Evolutionary conservation across 2,888 invertebrate genomes (phyloP), one percentile per base, ranked within the genome.

Genomic region (Leptopilina myrica): DNA sequence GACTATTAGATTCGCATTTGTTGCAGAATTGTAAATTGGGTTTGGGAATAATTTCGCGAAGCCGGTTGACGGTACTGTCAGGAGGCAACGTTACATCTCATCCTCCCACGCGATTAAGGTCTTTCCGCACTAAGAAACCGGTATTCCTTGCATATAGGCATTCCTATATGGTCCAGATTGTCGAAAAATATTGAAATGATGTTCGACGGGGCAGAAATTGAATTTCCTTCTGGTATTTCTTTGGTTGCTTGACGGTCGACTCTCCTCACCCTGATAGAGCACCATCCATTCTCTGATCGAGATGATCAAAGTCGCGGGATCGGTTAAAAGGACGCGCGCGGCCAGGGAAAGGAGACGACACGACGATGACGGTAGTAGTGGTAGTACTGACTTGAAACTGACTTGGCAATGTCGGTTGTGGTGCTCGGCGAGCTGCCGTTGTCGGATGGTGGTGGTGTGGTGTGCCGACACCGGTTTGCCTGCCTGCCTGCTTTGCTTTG

Each of bases 381-480:
- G 53, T 69, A 65, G 73, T 64, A 56, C 46, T 78, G 73, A 59
- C 77, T 79, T 67, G 46, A 40, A 43, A 40, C 46, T 78, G 73
- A 59, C 77, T 79, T 67, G 59, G 46, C 59, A 40, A 53, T 43
- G 75, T 43, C 15, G 59, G 79, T 78, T 75, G 62, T 56, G 76
- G 76, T 62, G 53, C 75, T 67, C 62, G 62, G 65, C 66, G 81
- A 77, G 78, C 76, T 73, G 76, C 69, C 64, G 73, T 46, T 64
- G 80, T 77, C 81, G 79, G 43, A 62, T 80, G 81, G 81, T 79
- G 67, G 85, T 80, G 79, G 80, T 73, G 82, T 78, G 77, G 79
- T 64, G 79, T 64, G 69, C 77, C 80, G 78, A 82, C 84, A 86
- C 84, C 84, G 85, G 86, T 84, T 86, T 85, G 85, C 83, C 78